Base-by-base conservation (phyloP, 2,797 vertebrate genomes). In the Sus cebifrons region DNA sequence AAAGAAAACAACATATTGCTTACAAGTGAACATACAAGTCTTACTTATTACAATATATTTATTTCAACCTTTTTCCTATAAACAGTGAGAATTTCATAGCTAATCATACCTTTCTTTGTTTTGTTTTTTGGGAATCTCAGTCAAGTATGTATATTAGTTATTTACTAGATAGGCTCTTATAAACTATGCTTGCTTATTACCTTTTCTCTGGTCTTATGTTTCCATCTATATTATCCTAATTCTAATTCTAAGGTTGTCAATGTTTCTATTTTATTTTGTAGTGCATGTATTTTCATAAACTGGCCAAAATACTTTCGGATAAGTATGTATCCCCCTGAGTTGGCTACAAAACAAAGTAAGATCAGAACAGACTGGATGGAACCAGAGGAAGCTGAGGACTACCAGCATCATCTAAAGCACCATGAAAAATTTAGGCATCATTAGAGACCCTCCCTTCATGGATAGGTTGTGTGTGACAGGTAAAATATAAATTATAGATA, bases 221-320 rank as follows among this genome's bases (percentile, higher is more conserved):
- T 94, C 2, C 40, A 78, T 78, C 3, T 18, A 20, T n/a, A 36
- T 29, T 60, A 4, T 44, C 25, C 16, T 85, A 85, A 65, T 82
- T 86, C 44, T 81, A 86, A 65, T 82, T 86, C 44, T 81, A 86
- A 81, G 23, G 2, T 64, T 92, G 60, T 21, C 58, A 62, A 88
- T 70, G 9, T 71, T 94, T 88, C 17, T 73, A 36, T 58, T 96
- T 81, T 84, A 92, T 92, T 21, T 90, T 21, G 6, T 23, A 74
- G 5, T 58, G 1, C 32, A 18, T 65, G 2, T 52, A 56, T 77
- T 91, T 91, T 78, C 52, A 68, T 81, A 97, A 56, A 13, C 14
- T 27, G 5, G 20, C 23, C 16, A 91, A 89, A 89, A 79, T 44
- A n/a, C 49, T 86, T 86, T 73, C 68, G 5, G 13, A 75, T 81